Base-by-base conservation (phyloP, 1,140 invertebrate genomes). In the Paracyclopina nana region DNA sequence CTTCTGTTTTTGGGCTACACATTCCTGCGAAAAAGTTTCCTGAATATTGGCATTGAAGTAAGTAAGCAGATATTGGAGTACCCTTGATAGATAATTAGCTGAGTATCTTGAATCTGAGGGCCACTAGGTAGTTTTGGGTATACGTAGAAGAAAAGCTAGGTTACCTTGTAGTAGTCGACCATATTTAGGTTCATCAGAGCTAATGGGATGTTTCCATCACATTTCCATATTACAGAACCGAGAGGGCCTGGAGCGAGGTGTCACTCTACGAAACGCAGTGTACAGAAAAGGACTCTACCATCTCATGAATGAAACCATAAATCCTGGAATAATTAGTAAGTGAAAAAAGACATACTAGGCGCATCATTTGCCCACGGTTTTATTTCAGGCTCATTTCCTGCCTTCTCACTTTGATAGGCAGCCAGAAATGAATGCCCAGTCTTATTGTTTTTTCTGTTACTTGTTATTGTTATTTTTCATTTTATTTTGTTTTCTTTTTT, bases 231-330 rank as follows among this genome's bases (percentile, higher is more conserved):
- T 48, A 16, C 27, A 48, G 45, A 28, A 48, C 8, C 22, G 45
- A 26, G 28, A 26, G 2, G 11, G 14, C n/a, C 22, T 28, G 9
- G 45, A 28, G 27, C 22, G 27, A 6, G 45, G 45, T 28, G 27
- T 48, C 28, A 27, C 27, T 29, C 45, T 48, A 9, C 25, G 45
- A 29, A 28, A 26, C 3, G 45, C 45, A 28, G 25, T 28, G 6
- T 28, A 48, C 27, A 22, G 45, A 48, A 48, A 48, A 28, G 45
- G 45, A 29, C 22, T 48, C 11, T 48, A 28, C 27, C 45, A 48
- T 29, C 22, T 48, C 24, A 48, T 48, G 45, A 48, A 48, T 48
- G 45, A 48, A 48, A 48, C 45, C 27, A 48, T 48, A 16, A 48
- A 48, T 48, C 16, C 20, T n/a, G 45, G 27, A 14, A 48, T 48